Percentiles rank a stretch among this genome's conserved stretches.
Conservation (phyloP, 2,113 vertebrate genomes). For the Erythrocebus patas region DNA sequence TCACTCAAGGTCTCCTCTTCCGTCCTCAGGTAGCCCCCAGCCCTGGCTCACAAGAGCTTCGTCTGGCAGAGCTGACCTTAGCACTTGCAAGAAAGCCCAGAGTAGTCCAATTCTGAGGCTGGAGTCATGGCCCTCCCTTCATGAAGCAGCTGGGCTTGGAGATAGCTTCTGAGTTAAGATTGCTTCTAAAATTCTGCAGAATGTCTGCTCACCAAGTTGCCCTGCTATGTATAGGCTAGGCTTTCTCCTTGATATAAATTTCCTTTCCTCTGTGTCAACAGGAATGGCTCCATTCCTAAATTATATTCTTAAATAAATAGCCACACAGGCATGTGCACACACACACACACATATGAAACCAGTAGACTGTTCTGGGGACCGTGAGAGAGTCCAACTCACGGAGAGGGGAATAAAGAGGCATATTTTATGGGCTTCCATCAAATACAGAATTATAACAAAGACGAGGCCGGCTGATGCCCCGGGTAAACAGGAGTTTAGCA, state of each 20-base stretch:
- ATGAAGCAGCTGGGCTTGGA: neutral
- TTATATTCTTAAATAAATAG: constrained; percentile 59
- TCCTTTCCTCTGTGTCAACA: constrained; percentile 66
- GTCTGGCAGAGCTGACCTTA: neutral
- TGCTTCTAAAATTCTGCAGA: constrained; percentile 51
- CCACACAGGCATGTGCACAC: neutral
- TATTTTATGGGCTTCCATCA: constrained; percentile 70
- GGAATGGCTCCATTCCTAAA: neutral
- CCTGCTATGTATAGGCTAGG: neutral
- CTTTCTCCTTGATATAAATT: constrained; percentile 67
- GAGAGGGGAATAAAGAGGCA: constrained; percentile 69
- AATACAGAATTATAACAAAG: constrained; percentile 78
- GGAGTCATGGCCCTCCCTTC: neutral
- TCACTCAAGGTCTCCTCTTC: neutral
- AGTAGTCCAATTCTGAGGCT: constrained; percentile 4
- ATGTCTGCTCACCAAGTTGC: constrained; percentile 32
- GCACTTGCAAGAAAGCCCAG: neutral
- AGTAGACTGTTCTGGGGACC: constrained; percentile 34
- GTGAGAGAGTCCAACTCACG: neutral
- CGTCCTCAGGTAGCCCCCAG: neutral
- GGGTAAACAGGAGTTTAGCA: constrained; percentile 84
- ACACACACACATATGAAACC: neutral
- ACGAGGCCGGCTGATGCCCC: constrained; percentile 72
- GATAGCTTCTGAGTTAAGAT: constrained; percentile 28
- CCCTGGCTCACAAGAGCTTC: neutral